Evolutionary conservation across 2,888 invertebrate species (phyloP), one percentile per base, ranked within the genome.

Genomic region (Caenorhabditis sinica): DNA sequence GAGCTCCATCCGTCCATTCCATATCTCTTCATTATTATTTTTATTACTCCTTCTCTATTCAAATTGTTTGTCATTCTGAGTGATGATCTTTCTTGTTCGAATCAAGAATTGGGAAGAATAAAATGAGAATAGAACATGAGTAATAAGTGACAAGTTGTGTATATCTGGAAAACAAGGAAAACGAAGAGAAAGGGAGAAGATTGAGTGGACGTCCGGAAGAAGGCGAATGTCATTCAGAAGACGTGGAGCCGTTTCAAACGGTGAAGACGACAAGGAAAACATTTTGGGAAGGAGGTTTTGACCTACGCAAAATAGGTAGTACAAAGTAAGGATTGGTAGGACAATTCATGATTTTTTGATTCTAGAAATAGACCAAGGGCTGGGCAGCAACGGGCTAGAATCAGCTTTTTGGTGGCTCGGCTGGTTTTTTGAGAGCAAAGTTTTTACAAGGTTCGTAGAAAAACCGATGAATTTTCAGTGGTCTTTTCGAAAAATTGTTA

Each of bases 141-240:
- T 43, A 81, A 73, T 51, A 72, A 66, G 73, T 20, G 60, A 68
- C 51, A 56, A 65, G 51, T 51, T 23, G 45, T n/a, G n/a, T 9
- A 17, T 56, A 28, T 28, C 20, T 56, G 56, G 25, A 58, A 58
- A 60, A 43, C 61, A 33, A 49, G 28, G 66, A 9, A 53, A 43
- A 33, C 25, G 49, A 25, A 69, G 23, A 61, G 40, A 13, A 40
- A 13, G 40, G 40, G 40, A 30, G 51, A 61, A 61, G 65, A 63
- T 49, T 71, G 53, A 56, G 71, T 45, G 30, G 45, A 51, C 25
- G 43, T 60, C 45, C 60, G 69, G 56, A 73, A 33, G 33, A 33
- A 51, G 45, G 15, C 23, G 33, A 58, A 74, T 40, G 65, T 53
- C 36, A 68, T 53, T 45, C 17, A 45, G 20, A 15, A 49, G 15